A percentile compares a stretch with the other conserved stretches of the same genome.
Evolutionary conservation across 2,888 invertebrate species (phyloP).

Genomic region (Diabrotica balteata): DNA sequence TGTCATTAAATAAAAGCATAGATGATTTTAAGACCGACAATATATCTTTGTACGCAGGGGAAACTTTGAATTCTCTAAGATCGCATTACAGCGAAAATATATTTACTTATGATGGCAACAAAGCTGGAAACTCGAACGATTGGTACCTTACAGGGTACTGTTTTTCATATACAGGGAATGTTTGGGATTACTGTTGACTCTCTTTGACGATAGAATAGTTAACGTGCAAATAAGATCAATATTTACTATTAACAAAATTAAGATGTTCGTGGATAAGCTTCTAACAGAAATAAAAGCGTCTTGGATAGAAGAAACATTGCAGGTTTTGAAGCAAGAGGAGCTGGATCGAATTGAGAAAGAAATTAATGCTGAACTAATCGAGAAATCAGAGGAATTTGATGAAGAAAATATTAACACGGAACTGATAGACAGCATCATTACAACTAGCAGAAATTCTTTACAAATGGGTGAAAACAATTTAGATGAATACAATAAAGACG

Average conservation of each 20-base stretch:
- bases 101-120: conserved; percentile 33
- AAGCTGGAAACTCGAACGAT: conserved; percentile 32
- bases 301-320: conserved; percentile 43
- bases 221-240: conserved; percentile 51
- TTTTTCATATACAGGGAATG: conserved; percentile 47
- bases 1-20: conserved; percentile 40
- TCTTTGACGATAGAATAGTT: conserved; percentile 50
- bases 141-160: conserved; percentile 51
- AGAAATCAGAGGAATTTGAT: conserved; percentile 24
- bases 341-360: conserved; percentile 36
- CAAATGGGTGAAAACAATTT: too few species aligned
- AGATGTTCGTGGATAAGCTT: conserved; percentile 43
- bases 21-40: conserved; percentile 44
- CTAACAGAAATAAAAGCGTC: conserved; percentile 43
- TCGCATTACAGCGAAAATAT: conserved; percentile 39
- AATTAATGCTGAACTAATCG: conserved; percentile 35
- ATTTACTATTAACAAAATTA: conserved; percentile 46
- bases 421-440: conserved; percentile 32
- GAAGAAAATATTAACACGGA: conserved; percentile 38
- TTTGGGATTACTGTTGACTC: conserved; percentile 44
- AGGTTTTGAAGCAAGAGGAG: conserved; percentile 38
- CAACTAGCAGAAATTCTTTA: not conserved
- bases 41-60: conserved; percentile 52
- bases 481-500: too few species aligned
- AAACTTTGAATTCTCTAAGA: conserved; percentile 47